Evolutionary conservation across 1,140 invertebrate species (phyloP).

Genomic region (Hyles euphorbiae): DNA sequence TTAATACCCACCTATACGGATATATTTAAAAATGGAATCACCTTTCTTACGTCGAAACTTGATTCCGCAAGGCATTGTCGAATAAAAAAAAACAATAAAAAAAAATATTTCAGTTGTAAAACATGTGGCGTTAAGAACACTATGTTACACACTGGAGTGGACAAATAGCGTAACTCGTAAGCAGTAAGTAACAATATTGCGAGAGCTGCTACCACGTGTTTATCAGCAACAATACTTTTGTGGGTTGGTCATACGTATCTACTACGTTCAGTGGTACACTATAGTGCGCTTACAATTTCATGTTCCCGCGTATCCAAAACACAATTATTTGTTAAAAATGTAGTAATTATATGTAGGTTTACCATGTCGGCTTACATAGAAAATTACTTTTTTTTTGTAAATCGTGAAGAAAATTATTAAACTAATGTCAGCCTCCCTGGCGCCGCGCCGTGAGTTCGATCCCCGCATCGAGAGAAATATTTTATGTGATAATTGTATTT

Average conservation of each 20-base stretch:
- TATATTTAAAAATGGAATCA: slow-evolving; percentile 20
- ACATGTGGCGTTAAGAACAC: slow-evolving; percentile 49
- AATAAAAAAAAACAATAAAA: slow-evolving; percentile 8
- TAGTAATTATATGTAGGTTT: too few relatives aligned
- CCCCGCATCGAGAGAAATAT: too few relatives aligned
- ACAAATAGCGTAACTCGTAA: slow-evolving; percentile 47
- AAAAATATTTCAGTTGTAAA: neutral
- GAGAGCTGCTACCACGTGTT: slow-evolving; percentile 43
- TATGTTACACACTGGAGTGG: slow-evolving; percentile 59
- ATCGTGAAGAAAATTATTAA: too few relatives aligned
- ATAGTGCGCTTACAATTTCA: too few relatives aligned
- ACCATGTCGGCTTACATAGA: too few relatives aligned
- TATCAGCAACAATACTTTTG: slow-evolving; percentile 46
- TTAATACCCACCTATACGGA: too few relatives aligned
- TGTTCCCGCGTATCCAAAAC: too few relatives aligned
- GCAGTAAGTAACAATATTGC: slow-evolving; percentile 30
- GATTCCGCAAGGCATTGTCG: slow-evolving; percentile 58
- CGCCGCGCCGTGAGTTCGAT: too few relatives aligned
- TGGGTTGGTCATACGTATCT: slow-evolving; percentile 19
- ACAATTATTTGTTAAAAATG: too few relatives aligned
- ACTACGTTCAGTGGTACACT: neutral
- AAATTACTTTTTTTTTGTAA: too few relatives aligned
- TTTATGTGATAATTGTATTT: too few relatives aligned
- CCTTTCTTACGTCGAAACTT: slow-evolving; percentile 55
- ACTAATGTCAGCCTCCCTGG: too few relatives aligned